Percentiles rank a stretch among this genome's conserved stretches.
Evolutionary conservation across 1,140 invertebrate genomes (phyloP).

Genomic region (Meloidogyne exigua): DNA sequence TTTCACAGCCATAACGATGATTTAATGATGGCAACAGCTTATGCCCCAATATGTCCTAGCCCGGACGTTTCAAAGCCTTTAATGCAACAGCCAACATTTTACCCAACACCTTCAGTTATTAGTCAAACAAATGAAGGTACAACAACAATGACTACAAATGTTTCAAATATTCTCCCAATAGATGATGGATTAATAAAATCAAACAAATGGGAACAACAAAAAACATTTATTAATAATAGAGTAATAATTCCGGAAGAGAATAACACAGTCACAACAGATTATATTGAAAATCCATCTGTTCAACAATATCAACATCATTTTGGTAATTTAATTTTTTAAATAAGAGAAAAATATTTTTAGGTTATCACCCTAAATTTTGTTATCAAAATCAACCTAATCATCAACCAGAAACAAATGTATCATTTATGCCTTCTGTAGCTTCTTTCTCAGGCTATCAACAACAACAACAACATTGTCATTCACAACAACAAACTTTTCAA

Average conservation of each 20-base stretch:
- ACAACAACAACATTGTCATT: background rate
- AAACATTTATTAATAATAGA: background rate
- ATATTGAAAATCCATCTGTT: background rate
- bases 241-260: background rate
- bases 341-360: background rate
- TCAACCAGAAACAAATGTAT: background rate
- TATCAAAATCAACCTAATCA: background rate
- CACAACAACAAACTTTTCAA: conserved; percentile 1
- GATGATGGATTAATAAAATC: background rate
- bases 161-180: background rate
- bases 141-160: background rate
- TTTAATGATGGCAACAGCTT: background rate
- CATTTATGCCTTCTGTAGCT: background rate
- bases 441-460: background rate
- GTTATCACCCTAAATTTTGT: background rate
- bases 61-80: background rate
- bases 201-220: background rate
- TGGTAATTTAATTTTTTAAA: background rate
- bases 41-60: background rate
- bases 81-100: background rate
- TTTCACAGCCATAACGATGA: background rate
- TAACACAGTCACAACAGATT: background rate
- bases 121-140: background rate
- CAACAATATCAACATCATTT: background rate
- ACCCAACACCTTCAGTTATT: background rate